phyloP scores from a whole-genome alignment of 2,888 invertebrate genomes.

The Cheilosia variabilis region DNA sequence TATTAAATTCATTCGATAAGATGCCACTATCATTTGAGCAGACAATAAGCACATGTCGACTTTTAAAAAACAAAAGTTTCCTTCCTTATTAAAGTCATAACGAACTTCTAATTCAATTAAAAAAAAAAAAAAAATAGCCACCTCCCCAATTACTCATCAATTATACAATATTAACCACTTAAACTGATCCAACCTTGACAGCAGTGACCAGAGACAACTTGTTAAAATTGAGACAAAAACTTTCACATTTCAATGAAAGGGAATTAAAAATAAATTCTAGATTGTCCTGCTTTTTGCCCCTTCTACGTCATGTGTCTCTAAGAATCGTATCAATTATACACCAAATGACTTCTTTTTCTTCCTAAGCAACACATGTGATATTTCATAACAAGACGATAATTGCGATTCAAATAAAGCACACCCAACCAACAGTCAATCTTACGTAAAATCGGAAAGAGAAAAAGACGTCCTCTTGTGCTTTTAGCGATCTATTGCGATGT shows the following conservation, averaged over 20 bases:
- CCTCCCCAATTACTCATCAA: neutral
- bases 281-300: neutral
- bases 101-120: conserved; percentile 7
- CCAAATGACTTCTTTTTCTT: neutral
- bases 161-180: no score
- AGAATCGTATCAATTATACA: no score
- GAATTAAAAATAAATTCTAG: conserved; percentile 3
- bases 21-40: no score
- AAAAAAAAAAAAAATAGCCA: neutral
- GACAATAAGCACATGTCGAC: no score
- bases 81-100: no score
- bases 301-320: no score
- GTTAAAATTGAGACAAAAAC: conserved; percentile 15
- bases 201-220: neutral
- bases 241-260: conserved; percentile 20
- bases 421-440: neutral
- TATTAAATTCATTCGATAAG: no score
- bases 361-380: conserved; percentile 12
- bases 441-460: neutral
- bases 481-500: conserved; percentile 26
- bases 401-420: conserved; percentile 16
- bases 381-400: conserved; percentile 28
- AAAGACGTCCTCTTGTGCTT: neutral
- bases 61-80: no score
- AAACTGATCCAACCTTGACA: conserved; percentile 31